Evolutionary conservation across 2,113 vertebrate species (phyloP).

Genomic region (Oxyruncus cristatus): DNA sequence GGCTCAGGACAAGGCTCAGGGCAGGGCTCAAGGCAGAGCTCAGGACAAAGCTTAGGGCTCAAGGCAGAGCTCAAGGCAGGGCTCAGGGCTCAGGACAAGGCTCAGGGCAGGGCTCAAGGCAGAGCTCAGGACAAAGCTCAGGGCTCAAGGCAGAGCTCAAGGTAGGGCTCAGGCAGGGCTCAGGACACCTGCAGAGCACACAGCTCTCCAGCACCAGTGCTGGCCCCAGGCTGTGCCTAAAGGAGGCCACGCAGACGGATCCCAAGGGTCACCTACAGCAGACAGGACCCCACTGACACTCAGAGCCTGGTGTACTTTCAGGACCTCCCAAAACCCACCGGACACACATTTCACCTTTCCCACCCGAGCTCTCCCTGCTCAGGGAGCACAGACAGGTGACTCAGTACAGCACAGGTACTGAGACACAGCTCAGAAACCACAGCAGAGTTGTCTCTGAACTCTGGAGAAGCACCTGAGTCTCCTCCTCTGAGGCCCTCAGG

Average conservation of each 20-base stretch:
- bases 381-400: too few species aligned
- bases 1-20: neutral
- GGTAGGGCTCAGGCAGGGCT: too few species aligned
- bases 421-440: neutral
- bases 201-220: neutral
- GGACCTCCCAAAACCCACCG: neutral
- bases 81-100: too few species aligned
- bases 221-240: neutral
- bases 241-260: accelerated
- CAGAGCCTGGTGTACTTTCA: too few species aligned
- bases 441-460: accelerated
- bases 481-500: neutral
- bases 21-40: neutral
- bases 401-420: neutral
- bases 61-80: neutral
- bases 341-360: neutral
- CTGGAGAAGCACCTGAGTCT: neutral
- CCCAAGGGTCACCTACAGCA: neutral
- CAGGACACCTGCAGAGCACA: too few species aligned
- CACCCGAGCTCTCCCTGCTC: too few species aligned
- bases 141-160: too few species aligned
- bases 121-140: neutral
- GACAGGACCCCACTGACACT: too few species aligned
- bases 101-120: neutral
- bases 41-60: too few species aligned